These are phyloP conservation scores for Calcarius lapponicus DNA, from an alignment of 2,797 vertebrate species.

Conservation along the genomic window DNA sequence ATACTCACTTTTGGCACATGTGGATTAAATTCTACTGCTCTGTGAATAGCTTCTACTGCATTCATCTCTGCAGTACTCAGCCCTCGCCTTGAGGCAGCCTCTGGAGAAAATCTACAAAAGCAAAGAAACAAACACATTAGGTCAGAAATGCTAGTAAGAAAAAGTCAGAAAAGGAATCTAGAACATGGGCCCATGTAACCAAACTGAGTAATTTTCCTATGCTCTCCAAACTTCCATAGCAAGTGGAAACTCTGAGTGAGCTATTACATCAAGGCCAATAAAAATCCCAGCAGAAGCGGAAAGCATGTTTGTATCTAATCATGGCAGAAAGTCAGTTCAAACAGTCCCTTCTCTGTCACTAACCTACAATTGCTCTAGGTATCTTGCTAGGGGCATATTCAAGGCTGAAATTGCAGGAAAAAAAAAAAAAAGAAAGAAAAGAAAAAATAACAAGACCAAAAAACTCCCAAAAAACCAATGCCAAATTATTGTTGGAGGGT, in stretches of 20 bases:
- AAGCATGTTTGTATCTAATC: constrained; percentile 65
- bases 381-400: constrained; percentile 57
- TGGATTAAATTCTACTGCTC: constrained; percentile 98
- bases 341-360: constrained; percentile 70
- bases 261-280: constrained; percentile 61
- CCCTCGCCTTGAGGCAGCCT: constrained; percentile 94
- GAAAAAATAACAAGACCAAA: neutral
- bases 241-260: constrained; percentile 64
- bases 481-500: constrained; percentile 57
- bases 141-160: constrained; percentile 54
- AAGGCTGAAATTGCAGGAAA: constrained; percentile 44
- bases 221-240: constrained; percentile 62
- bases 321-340: constrained; percentile 52
- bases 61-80: constrained; percentile 99
- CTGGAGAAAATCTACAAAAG: constrained; percentile 92
- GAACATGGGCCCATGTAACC: constrained; percentile 67
- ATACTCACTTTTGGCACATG: constrained; percentile 94
- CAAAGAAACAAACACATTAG: constrained; percentile 69
- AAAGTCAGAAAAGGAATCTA: constrained; percentile 37
- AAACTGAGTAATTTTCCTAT: constrained; percentile 50
- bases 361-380: constrained; percentile 68
- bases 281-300: constrained; percentile 76
- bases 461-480: neutral
- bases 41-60: constrained; percentile 98
- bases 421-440: constrained; percentile 16